Evolutionary conservation across 2,113 vertebrate species (phyloP).

Genomic region (Ornithorhynchus anatinus): DNA sequence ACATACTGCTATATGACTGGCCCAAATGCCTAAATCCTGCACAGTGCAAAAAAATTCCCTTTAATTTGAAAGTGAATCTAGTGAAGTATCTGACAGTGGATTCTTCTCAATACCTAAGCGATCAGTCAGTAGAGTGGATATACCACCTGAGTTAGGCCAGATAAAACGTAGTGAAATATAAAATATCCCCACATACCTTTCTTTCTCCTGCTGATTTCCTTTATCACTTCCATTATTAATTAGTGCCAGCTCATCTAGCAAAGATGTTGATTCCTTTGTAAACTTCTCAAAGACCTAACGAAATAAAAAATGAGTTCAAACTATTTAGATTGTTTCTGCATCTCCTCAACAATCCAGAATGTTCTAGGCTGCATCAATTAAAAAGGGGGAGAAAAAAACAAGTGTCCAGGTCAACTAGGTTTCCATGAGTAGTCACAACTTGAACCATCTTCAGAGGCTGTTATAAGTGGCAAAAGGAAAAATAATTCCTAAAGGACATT

Average conservation of each 20-base stretch:
- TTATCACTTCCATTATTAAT: constrained; percentile 94
- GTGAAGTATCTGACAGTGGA: neutral
- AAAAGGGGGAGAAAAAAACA: too few species aligned
- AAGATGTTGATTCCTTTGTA: constrained; percentile 94
- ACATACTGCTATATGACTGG: too few species aligned
- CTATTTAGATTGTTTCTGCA: too few species aligned
- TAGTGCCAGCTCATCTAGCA: constrained; percentile 92
- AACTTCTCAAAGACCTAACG: constrained; percentile 98
- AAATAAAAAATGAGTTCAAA: too few species aligned
- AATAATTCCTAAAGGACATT: too few species aligned
- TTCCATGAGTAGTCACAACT: too few species aligned
- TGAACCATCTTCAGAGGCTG: too few species aligned
- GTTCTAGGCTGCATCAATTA: too few species aligned
- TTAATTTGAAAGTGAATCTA: neutral
- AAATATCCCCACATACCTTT: constrained; percentile 75
- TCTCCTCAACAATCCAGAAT: too few species aligned
- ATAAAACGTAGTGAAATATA: neutral
- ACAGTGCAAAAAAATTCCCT: neutral
- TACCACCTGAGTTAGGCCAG: neutral
- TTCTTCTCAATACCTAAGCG: neutral
- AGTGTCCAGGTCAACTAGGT: too few species aligned
- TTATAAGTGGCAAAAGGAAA: too few species aligned
- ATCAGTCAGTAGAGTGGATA: neutral
- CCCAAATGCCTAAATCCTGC: neutral
- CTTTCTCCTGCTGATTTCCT: constrained; percentile 85